phyloP scores from a whole-genome alignment of 1,140 invertebrate species.

The Semibalanus balanoides region DNA sequence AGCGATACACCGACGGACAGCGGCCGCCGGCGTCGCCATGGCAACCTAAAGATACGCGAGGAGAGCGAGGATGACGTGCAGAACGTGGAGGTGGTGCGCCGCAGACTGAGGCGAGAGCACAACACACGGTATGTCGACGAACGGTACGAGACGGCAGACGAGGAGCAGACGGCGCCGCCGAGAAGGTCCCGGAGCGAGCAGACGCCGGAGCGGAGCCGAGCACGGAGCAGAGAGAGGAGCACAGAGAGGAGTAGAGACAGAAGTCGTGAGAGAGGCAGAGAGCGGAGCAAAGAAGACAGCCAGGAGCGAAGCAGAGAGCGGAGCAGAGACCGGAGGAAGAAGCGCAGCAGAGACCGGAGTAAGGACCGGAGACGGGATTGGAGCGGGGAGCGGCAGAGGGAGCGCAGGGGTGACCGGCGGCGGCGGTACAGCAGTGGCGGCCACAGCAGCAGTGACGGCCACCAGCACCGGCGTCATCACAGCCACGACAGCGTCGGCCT shows the following conservation, averaged over 20 bases:
- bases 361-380: background rate
- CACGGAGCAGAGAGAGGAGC: background rate
- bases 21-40: too few species aligned
- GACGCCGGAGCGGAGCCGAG: too few species aligned
- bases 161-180: background rate
- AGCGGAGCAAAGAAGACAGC: background rate
- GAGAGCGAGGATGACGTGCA: background rate
- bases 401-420: background rate
- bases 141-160: background rate
- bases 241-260: background rate
- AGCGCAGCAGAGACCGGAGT: background rate
- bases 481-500: background rate
- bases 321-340: too few species aligned
- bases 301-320: background rate
- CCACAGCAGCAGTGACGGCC: background rate
- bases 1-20: background rate
- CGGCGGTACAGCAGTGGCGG: too few species aligned
- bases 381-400: background rate
- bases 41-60: background rate
- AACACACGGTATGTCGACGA: background rate
- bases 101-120: background rate
- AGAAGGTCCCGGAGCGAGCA: too few species aligned
- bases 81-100: background rate
- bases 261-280: background rate
- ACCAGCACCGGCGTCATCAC: background rate